A percentile compares a stretch with the other conserved stretches of the same genome.
phyloP scores from a whole-genome alignment of 2,797 vertebrate species.

The Lateolabrax maculatus region DNA sequence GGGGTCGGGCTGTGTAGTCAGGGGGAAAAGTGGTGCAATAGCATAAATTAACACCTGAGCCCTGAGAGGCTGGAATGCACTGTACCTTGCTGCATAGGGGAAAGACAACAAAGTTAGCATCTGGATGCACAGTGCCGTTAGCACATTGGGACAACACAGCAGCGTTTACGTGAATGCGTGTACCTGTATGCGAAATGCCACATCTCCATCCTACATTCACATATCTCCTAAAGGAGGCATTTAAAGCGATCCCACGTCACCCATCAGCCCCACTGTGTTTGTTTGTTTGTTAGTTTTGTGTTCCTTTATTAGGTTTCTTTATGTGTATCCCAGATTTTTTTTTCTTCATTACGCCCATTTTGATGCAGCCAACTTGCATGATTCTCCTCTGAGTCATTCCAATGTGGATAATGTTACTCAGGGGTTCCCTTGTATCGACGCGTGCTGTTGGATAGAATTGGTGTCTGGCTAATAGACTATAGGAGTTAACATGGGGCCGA shows the following conservation, averaged over 20 bases:
- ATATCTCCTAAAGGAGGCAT: constrained; percentile 5
- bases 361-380: constrained; percentile 41
- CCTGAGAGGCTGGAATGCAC: constrained; percentile 54
- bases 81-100: constrained; percentile 50
- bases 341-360: constrained; percentile 57
- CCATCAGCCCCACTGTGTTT: constrained; percentile 39
- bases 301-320: constrained; percentile 62
- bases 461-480: constrained; percentile 81
- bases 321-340: constrained; percentile 36
- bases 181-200: constrained; percentile 2
- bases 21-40: constrained; percentile 72
- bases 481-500: constrained; percentile 77
- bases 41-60: constrained; percentile 85
- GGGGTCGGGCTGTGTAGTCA: constrained; percentile 70
- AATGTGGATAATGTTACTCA: constrained; percentile 81
- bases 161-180: constrained; percentile 16
- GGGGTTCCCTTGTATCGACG: constrained; percentile 75
- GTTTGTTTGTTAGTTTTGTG: constrained; percentile 58
- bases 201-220: constrained; percentile 12
- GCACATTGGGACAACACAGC: constrained; percentile 58
- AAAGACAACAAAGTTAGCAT: constrained; percentile 69
- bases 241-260: constrained; percentile 17
- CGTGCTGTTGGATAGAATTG: constrained; percentile 73
- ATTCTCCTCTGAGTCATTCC: constrained; percentile 71
- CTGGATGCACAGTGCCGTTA: constrained; percentile 77